Evolutionary conservation across 2,797 vertebrate genomes (phyloP).

Genomic region (Amphiprion clarkii): DNA sequence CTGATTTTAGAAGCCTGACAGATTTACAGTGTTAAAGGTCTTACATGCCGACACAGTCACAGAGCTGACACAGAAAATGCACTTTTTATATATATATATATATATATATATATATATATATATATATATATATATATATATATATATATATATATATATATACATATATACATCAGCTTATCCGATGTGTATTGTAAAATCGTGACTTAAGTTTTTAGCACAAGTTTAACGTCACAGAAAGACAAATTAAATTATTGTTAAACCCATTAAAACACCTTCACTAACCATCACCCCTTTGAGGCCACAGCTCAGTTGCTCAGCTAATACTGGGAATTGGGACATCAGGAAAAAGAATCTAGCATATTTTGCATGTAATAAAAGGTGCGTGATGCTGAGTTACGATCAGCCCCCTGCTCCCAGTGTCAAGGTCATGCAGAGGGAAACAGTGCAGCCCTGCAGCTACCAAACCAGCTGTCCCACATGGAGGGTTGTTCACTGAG

Average conservation of each 20-base stretch:
- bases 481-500: slow-evolving; percentile 7
- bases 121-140: too few relatives aligned
- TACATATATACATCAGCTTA: too few relatives aligned
- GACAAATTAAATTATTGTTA: background rate
- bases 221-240: background rate
- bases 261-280: background rate
- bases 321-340: slow-evolving; percentile 8
- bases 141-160: too few relatives aligned
- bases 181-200: background rate
- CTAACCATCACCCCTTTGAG: background rate
- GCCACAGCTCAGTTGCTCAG: background rate
- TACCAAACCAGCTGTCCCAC: slow-evolving; percentile 63
- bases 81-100: background rate
- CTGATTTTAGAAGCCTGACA: slow-evolving; percentile 45
- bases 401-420: slow-evolving; percentile 39
- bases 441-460: slow-evolving; percentile 31
- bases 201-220: background rate
- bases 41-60: slow-evolving; percentile 16
- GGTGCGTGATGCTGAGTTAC: slow-evolving; percentile 37
- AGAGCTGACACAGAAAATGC: slow-evolving; percentile 18
- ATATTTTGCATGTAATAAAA: slow-evolving; percentile 28
- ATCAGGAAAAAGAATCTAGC: background rate
- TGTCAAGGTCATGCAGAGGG: slow-evolving; percentile 51
- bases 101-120: too few relatives aligned
- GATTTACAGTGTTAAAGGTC: slow-evolving; percentile 51